These are phyloP conservation scores for Amphiduros pacificus DNA, from an alignment of 2,888 invertebrate species.

Conservation along the genomic window DNA sequence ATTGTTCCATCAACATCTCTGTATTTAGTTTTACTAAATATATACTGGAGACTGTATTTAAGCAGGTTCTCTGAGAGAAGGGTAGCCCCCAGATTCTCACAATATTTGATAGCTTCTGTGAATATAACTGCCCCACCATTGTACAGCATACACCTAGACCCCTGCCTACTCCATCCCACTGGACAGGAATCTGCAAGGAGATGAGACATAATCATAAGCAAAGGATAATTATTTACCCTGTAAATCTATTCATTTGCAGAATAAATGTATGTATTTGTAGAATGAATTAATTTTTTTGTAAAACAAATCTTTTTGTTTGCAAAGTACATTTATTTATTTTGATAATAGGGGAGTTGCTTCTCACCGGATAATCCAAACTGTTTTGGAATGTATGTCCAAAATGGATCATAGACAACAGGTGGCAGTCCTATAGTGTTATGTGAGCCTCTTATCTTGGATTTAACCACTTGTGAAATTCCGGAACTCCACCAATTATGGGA, in stretches of 20 bases:
- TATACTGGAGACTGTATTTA: not conserved
- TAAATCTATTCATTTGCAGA: too few relatives aligned
- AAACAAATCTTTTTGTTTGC: too few relatives aligned
- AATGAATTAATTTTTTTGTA: not conserved
- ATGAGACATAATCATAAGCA: not conserved
- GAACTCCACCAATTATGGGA: slow-evolving; percentile 5
- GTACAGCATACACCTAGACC: not conserved
- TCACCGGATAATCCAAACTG: not conserved
- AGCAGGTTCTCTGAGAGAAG: not conserved
- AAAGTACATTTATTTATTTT: too few relatives aligned
- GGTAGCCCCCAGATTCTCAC: not conserved
- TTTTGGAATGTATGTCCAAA: not conserved
- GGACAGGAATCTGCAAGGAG: not conserved
- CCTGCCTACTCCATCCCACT: not conserved
- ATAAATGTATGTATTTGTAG: not conserved
- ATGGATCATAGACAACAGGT: not conserved
- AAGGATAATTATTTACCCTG: not conserved
- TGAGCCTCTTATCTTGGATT: not conserved
- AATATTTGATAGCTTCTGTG: not conserved
- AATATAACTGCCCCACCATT: not conserved
- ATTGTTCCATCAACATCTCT: not conserved
- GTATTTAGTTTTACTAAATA: not conserved
- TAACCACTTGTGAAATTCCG: not conserved
- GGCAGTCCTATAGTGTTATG: not conserved
- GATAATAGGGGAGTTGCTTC: too few relatives aligned